Evolutionary conservation across 2,888 invertebrate genomes (phyloP), one percentile per base, ranked within the genome.

Genomic region (Polia nebulosa): DNA sequence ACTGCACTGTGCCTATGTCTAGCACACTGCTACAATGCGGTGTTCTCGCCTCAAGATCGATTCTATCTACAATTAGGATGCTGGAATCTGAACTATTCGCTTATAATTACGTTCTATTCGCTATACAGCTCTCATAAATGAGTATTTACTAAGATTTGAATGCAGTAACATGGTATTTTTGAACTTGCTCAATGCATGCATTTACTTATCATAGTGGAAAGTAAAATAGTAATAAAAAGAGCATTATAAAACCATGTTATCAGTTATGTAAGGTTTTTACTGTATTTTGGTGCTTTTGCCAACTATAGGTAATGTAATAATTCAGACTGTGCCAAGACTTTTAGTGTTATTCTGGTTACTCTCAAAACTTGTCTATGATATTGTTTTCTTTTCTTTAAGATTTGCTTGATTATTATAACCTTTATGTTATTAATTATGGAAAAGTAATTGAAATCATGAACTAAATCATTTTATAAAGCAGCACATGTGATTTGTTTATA

Each of bases 171-270:
- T 74, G 64, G 20, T 62, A 44, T 68, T 73, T 73, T 75, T 71
- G 51, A 41, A 72, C 64, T 82, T 82, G 73, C 81, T 74, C 83
- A 82, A 83, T 82, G 51, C 58, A 68, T 82, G 74, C 63, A 75
- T 64, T 81, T 81, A 86, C 75, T 88, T 88, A 88, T 86, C 87
- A 86, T 87, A 79, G 83, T 81, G 71, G 80, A 81, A 83, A 85
- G 80, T 85, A 87, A 86, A 89, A 88, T 84, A 80, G 88, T 89
- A 76, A 91, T 93, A 93, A 94, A 95, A 92, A 83, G 71, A 75
- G 84, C 87, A 87, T 85, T 90, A 89, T 91, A 93, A 93, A 91
- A 88, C 85, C 85, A 85, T 88, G 90, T 94, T 94, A 95, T 95
- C 95, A 90, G 91, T 93, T 93, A 92, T 91, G 87, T 92, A 93